phyloP scores from a whole-genome alignment of 2,113 vertebrate genomes.

The Mohoua ochrocephala region DNA sequence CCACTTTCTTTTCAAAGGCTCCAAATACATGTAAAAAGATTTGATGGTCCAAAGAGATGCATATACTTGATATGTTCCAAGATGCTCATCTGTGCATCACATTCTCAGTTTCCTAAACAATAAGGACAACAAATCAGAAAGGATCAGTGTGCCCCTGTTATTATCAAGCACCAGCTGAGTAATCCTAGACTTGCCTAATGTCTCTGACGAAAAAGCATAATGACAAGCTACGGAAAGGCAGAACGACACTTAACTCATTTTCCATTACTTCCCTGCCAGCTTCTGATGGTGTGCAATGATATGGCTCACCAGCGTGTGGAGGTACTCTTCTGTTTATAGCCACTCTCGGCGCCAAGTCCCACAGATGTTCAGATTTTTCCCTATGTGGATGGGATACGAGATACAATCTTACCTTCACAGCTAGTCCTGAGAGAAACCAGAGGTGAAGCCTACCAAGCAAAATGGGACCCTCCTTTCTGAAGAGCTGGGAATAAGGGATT shows the following conservation, averaged over 20 bases:
- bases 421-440: not conserved
- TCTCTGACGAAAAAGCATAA: not conserved
- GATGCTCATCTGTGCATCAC: not conserved
- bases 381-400: not conserved
- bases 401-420: not conserved
- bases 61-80: not conserved
- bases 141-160: not conserved
- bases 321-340: not conserved
- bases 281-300: not conserved
- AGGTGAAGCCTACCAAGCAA: not conserved
- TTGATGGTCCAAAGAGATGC: not conserved
- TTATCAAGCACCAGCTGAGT: not conserved
- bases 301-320: not conserved
- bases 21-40: not conserved
- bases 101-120: not conserved
- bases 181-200: not conserved
- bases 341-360: not conserved
- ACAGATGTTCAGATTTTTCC: not conserved
- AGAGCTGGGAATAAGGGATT: not conserved
- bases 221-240: not conserved
- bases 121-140: not conserved
- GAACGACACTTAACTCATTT: constrained; percentile 1
- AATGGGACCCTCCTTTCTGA: not conserved
- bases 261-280: not conserved
- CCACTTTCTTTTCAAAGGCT: not conserved